phyloP scores from a whole-genome alignment of 2,797 vertebrate species.

The Darevskia nairensis region DNA sequence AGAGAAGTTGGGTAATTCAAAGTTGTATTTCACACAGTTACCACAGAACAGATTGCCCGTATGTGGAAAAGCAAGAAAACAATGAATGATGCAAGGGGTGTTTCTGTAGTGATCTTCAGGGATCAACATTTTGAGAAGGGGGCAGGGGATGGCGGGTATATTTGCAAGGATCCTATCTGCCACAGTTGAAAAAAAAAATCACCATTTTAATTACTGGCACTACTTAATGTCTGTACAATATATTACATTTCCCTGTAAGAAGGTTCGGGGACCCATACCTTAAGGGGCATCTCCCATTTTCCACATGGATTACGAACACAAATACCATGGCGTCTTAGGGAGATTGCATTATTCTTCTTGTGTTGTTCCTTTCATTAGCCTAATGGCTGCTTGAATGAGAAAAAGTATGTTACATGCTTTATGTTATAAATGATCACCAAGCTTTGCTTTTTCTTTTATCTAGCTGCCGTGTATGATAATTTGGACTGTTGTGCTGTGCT shows the following conservation, averaged over 20 bases:
- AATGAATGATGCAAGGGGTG: not conserved
- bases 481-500: conserved; percentile 87
- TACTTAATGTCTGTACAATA: not conserved
- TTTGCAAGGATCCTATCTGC: not conserved
- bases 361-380: not conserved
- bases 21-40: not conserved
- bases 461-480: conserved; percentile 88
- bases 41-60: not conserved
- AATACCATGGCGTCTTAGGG: not conserved
- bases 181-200: not conserved
- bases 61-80: not conserved
- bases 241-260: not conserved
- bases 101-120: not conserved
- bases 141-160: not conserved
- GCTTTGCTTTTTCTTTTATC: conserved; percentile 50
- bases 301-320: not conserved
- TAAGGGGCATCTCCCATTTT: not conserved
- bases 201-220: not conserved
- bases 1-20: not conserved
- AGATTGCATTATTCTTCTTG: not conserved
- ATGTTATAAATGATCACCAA: conserved; percentile 19
- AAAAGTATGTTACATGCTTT: not conserved
- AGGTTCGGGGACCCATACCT: not conserved
- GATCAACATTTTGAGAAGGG: not conserved
- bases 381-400: not conserved